These are phyloP conservation scores for Petaurus breviceps DNA, from an alignment of 2,113 vertebrate genomes.

Conservation along the genomic window DNA sequence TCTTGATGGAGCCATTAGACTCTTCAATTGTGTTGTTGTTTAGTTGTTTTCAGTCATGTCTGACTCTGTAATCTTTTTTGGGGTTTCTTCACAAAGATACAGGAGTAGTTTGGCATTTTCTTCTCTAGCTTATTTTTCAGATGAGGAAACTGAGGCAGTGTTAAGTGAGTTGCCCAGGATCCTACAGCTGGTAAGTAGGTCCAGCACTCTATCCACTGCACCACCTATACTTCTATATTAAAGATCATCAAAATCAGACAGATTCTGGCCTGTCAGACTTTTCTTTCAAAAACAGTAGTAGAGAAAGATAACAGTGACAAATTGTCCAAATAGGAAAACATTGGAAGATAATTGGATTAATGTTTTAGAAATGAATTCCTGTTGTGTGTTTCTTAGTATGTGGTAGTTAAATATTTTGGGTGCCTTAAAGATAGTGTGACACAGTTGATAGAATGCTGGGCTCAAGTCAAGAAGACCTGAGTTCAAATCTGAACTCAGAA, in stretches of 20 bases:
- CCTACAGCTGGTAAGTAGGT: too few relatives aligned
- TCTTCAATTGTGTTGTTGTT: background rate
- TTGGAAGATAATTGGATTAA: background rate
- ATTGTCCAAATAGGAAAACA: background rate
- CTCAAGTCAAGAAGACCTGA: background rate
- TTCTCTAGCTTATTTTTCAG: too few relatives aligned
- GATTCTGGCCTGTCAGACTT: conserved; percentile 24
- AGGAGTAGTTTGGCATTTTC: too few relatives aligned
- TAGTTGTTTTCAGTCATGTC: too few relatives aligned
- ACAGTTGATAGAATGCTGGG: background rate
- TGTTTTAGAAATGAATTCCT: background rate
- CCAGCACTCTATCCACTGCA: too few relatives aligned
- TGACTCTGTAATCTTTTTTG: too few relatives aligned
- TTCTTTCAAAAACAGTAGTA: conserved; percentile 39
- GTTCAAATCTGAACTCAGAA: background rate
- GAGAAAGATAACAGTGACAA: conserved; percentile 19
- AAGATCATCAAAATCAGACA: background rate
- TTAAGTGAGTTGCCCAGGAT: too few relatives aligned
- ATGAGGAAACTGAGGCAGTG: too few relatives aligned
- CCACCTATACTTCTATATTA: too few relatives aligned
- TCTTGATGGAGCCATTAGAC: conserved; percentile 35
- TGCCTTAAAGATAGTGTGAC: background rate
- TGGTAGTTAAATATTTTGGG: background rate
- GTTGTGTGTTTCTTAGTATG: background rate
- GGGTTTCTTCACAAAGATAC: too few relatives aligned